phyloP scores from a whole-genome alignment of 2,797 vertebrate species.

The Crenuchus spilurus region DNA sequence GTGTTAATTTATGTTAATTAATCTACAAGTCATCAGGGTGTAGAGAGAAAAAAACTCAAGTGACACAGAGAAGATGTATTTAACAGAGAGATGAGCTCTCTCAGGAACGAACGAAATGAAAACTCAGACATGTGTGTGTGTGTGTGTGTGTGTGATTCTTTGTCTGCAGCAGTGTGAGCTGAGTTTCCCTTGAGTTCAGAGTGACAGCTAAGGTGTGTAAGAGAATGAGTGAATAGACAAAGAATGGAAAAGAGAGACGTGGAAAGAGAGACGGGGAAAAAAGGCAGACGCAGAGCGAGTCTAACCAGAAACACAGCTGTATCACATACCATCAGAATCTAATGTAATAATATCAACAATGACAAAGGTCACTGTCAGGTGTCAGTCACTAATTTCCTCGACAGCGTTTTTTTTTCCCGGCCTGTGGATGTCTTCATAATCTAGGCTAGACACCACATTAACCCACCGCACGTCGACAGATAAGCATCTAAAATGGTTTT shows the following conservation, averaged over 20 bases:
- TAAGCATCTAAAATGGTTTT: conserved; percentile 60
- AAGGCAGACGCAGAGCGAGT: conserved; percentile 9
- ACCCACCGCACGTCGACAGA: conserved; percentile 49
- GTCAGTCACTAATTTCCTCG: conserved; percentile 59
- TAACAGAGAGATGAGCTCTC: conserved; percentile 49
- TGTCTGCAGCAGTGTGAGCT: conserved; percentile 42
- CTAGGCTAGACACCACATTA: conserved; percentile 57
- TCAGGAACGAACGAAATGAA: conserved; percentile 47
- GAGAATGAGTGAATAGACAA: conserved; percentile 33
- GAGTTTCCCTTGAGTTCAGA: conserved; percentile 46
- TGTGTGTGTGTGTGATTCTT: conserved; percentile 37
- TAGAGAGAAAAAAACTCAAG: conserved; percentile 44
- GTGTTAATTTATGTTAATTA: conserved; percentile 61
- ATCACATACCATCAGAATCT: conserved; percentile 26
- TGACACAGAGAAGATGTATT: conserved; percentile 52
- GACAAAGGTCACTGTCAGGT: conserved; percentile 57
- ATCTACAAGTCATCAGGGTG: conserved; percentile 52
- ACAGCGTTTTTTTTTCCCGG: conserved; percentile 16
- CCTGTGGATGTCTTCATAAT: conserved; percentile 57
- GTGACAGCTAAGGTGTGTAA: conserved; percentile 52
- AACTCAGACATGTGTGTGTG: conserved; percentile 36
- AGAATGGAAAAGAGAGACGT: conserved; percentile 30
- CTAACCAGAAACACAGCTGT: conserved; percentile 5
- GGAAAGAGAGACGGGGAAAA: conserved; percentile 10
- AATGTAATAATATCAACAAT: conserved; percentile 15